A percentile compares a stretch with the other conserved stretches of the same genome.
Conservation (phyloP, 2,797 vertebrate species). For the Schizothorax lantsangensis region DNA sequence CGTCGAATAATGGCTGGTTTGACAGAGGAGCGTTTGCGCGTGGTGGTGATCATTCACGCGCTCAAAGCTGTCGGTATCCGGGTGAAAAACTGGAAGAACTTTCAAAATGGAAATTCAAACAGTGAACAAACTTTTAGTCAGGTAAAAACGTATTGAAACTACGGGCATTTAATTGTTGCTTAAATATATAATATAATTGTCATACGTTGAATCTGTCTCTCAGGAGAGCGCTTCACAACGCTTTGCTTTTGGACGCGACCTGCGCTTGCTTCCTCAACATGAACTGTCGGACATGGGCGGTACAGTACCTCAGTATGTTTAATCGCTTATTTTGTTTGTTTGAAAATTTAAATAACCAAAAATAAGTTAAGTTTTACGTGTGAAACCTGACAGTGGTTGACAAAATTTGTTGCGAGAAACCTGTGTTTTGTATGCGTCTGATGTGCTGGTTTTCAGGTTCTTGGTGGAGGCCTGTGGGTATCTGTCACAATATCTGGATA, state of each 20-base stretch:
- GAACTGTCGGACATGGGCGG: constrained; percentile 55
- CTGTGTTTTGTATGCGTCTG: not conserved
- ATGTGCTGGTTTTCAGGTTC: constrained; percentile 64
- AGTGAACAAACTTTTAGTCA: constrained; percentile 28
- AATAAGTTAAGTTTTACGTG: rapidly evolving
- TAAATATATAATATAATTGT: not conserved
- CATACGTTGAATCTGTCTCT: not conserved
- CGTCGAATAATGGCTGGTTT: constrained; percentile 47
- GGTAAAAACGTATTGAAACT: not conserved
- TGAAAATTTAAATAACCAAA: not conserved
- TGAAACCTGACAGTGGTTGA: not conserved
- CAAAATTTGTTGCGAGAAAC: not conserved
- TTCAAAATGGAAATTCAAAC: constrained; percentile 49
- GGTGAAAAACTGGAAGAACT: constrained; percentile 68
- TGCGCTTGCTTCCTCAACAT: constrained; percentile 61
- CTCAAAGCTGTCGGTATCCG: constrained; percentile 65
- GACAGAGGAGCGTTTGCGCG: constrained; percentile 61
- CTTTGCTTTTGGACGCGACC: constrained; percentile 64
- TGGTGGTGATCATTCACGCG: constrained; percentile 63
- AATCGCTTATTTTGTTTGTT: not conserved
- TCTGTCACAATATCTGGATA: constrained; percentile 67
- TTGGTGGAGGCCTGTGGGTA: constrained; percentile 70
- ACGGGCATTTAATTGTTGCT: not conserved
- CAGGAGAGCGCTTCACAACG: constrained; percentile 47
- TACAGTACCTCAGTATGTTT: constrained; percentile 63